These are phyloP conservation scores for Agrochola litura DNA, from an alignment of 2,888 invertebrate genomes.

Conservation along the genomic window DNA sequence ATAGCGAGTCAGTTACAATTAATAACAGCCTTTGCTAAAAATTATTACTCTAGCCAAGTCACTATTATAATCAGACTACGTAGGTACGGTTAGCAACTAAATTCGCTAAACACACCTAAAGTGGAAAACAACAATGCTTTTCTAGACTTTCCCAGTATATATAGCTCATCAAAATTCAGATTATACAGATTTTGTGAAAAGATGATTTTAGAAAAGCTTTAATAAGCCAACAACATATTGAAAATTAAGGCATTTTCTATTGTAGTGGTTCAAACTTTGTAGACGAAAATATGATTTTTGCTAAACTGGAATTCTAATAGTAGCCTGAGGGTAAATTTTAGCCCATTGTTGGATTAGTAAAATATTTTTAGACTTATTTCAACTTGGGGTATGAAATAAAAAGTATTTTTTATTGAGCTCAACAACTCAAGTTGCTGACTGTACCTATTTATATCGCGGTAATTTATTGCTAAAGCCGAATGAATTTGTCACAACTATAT, in stretches of 20 bases:
- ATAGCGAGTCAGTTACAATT: constrained; percentile 35
- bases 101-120: not conserved
- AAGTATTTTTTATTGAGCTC: not conserved
- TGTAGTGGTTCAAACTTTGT: constrained; percentile 24
- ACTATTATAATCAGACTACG: constrained; percentile 25
- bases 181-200: not conserved
- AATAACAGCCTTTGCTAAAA: constrained; percentile 40
- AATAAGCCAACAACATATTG: not conserved
- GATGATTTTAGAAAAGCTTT: not conserved
- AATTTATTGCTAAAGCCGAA: constrained; percentile 50
- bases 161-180: too few relatives aligned
- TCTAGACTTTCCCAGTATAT: not conserved
- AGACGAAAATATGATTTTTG: constrained; percentile 1
- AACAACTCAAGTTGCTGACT: constrained; percentile 14
- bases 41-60: constrained; percentile 34
- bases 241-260: not conserved
- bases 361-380: constrained; percentile 1
- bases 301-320: not conserved
- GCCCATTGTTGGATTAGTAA: not conserved
- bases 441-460: constrained; percentile 41
- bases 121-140: not conserved
- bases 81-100: constrained; percentile 27
- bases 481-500: constrained; percentile 49
- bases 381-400: not conserved
- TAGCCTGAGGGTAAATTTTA: constrained; percentile 2